Evolutionary conservation across 2,113 vertebrate genomes (phyloP).

Genomic region (Aptenodytes patagonicus): DNA sequence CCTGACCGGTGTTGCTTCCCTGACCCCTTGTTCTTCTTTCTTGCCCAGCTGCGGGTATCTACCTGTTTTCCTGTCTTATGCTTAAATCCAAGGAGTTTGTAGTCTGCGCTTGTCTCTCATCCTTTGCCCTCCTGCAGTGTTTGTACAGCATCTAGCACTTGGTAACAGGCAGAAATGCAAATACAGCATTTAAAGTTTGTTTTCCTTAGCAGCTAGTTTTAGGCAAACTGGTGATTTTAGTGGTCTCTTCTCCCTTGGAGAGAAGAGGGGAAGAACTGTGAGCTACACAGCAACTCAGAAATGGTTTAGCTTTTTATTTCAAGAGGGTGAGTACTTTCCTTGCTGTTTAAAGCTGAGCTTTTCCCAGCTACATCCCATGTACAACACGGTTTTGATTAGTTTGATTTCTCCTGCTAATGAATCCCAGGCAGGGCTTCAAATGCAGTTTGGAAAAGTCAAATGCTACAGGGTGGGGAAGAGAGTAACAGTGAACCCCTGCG

Average conservation of each 20-base stretch:
- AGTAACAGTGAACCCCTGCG: fast-evolving
- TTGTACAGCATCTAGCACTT: neutral
- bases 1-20: neutral
- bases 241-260: neutral
- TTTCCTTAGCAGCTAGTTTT: neutral
- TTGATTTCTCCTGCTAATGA: neutral
- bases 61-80: neutral
- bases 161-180: neutral
- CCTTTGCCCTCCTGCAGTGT: neutral
- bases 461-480: neutral
- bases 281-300: neutral
- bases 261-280: neutral
- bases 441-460: neutral
- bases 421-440: neutral
- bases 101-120: neutral
- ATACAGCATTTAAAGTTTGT: neutral
- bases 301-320: neutral
- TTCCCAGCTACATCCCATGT: neutral
- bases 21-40: neutral
- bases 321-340: neutral
- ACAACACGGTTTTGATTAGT: neutral
- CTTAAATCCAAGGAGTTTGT: neutral
- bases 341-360: neutral
- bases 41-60: neutral
- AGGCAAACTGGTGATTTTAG: neutral